Conservation (phyloP, 2,888 invertebrate species). For the Macrophya alboannulata region DNA sequence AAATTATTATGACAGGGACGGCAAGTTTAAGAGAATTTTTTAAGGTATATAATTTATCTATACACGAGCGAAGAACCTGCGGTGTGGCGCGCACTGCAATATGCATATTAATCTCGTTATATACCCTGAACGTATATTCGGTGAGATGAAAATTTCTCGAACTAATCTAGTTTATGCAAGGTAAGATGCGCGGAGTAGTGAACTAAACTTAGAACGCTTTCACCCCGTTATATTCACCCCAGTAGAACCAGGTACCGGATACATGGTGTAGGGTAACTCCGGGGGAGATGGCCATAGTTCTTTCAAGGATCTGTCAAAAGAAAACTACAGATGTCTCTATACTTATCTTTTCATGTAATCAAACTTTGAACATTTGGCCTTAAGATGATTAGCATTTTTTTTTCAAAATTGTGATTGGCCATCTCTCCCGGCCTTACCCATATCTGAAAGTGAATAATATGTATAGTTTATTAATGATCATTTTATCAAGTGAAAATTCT, state of each 20-base stretch:
- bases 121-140: slow-evolving; percentile 55
- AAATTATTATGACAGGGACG: slow-evolving; percentile 19
- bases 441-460: too few species aligned
- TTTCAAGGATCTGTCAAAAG: too few species aligned
- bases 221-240: slow-evolving; percentile 28
- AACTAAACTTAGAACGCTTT: slow-evolving; percentile 39
- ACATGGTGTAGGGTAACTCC: too few species aligned
- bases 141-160: slow-evolving; percentile 64
- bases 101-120: slow-evolving; percentile 66
- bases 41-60: slow-evolving; percentile 16
- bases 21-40: slow-evolving; percentile 33
- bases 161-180: slow-evolving; percentile 60
- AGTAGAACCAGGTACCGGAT: slow-evolving; percentile 15
- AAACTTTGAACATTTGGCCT: too few species aligned
- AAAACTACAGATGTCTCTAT: too few species aligned
- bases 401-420: too few species aligned
- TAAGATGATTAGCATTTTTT: too few species aligned
- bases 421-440: too few species aligned
- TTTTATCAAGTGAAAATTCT: background rate
- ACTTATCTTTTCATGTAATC: too few species aligned
- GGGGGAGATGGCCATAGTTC: too few species aligned
- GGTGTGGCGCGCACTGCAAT: slow-evolving; percentile 38
- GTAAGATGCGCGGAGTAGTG: slow-evolving; percentile 28
- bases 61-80: background rate
- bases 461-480: too few species aligned